A percentile compares a stretch with the other conserved stretches of the same genome.
Conservation (phyloP, 2,113 vertebrate genomes). For the Halichoeres trimaculatus region DNA sequence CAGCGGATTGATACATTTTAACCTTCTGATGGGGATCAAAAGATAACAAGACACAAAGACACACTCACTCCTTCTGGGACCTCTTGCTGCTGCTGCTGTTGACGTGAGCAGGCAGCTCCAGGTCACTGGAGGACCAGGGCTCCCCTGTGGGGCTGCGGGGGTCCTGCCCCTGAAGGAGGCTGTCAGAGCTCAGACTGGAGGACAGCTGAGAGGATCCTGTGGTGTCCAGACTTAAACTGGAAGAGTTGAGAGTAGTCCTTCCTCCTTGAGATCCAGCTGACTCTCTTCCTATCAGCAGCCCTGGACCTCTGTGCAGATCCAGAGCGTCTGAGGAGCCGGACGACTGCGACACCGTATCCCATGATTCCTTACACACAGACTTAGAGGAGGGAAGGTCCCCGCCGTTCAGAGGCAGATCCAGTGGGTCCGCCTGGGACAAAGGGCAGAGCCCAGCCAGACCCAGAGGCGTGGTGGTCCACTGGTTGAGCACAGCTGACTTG, state of each 20-base stretch:
- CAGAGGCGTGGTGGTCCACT: slow-evolving; percentile 94
- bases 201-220: slow-evolving; percentile 91
- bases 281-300: slow-evolving; percentile 33
- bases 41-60: neutral
- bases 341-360: slow-evolving; percentile 91
- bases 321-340: slow-evolving; percentile 82
- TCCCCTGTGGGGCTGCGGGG: slow-evolving; percentile 83
- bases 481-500: slow-evolving; percentile 92
- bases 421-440: slow-evolving; percentile 69
- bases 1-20: neutral
- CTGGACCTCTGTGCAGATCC: slow-evolving; percentile 77
- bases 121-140: slow-evolving; percentile 81
- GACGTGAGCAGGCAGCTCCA: slow-evolving; percentile 69
- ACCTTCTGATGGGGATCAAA: too few species aligned
- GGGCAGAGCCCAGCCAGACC: slow-evolving; percentile 90
- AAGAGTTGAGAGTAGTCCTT: slow-evolving; percentile 81
- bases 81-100: slow-evolving; percentile 70
- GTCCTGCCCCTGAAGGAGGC: slow-evolving; percentile 81
- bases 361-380: slow-evolving; percentile 79
- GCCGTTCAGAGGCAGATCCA: slow-evolving; percentile 61
- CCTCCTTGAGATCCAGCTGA: slow-evolving; percentile 47
- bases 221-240: slow-evolving; percentile 91
- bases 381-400: slow-evolving; percentile 53
- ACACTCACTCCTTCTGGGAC: slow-evolving; percentile 87
- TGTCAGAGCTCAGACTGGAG: slow-evolving; percentile 92